A percentile compares a stretch with the other conserved stretches of the same genome.
These are phyloP conservation scores for Drosophila basisetae DNA, from an alignment of 2,888 invertebrate genomes.

Conservation along the genomic window DNA sequence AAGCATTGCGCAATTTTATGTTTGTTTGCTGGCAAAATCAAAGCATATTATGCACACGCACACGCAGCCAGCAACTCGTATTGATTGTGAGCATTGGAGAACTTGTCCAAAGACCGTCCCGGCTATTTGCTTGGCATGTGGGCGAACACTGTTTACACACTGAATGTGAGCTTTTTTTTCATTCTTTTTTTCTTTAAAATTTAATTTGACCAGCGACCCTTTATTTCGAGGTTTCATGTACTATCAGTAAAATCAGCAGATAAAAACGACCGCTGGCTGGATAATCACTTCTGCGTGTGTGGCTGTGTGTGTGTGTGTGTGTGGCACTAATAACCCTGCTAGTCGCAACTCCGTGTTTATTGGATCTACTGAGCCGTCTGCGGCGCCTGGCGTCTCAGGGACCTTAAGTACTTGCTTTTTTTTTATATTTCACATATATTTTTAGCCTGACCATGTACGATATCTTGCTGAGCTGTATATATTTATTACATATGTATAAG, in stretches of 20 bases:
- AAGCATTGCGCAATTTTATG: constrained; percentile 67
- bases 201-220: constrained; percentile 20
- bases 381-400: constrained; percentile 53
- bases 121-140: constrained; percentile 24
- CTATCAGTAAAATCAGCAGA: constrained; percentile 36
- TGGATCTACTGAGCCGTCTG: constrained; percentile 30
- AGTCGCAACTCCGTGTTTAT: constrained; percentile 26
- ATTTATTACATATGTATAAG: constrained; percentile 19
- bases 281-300: constrained; percentile 27
- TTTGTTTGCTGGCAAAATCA: constrained; percentile 62
- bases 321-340: constrained; percentile 57
- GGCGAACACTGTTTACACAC: background rate
- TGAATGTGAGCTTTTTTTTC: background rate
- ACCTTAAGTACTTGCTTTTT: constrained; percentile 44
- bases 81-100: constrained; percentile 41
- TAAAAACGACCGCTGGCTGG: constrained; percentile 21
- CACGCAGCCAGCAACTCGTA: constrained; percentile 39
- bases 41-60: constrained; percentile 72
- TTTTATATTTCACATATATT: constrained; percentile 44
- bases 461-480: constrained; percentile 51
- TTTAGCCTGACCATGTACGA: constrained; percentile 48
- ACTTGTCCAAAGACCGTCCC: constrained; percentile 3
- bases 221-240: background rate
- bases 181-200: constrained; percentile 31
- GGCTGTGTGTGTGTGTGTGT: background rate